Percentiles rank a stretch among this genome's conserved stretches.
Conservation (phyloP, 2,888 invertebrate species). For the Drosophila demipolita region DNA sequence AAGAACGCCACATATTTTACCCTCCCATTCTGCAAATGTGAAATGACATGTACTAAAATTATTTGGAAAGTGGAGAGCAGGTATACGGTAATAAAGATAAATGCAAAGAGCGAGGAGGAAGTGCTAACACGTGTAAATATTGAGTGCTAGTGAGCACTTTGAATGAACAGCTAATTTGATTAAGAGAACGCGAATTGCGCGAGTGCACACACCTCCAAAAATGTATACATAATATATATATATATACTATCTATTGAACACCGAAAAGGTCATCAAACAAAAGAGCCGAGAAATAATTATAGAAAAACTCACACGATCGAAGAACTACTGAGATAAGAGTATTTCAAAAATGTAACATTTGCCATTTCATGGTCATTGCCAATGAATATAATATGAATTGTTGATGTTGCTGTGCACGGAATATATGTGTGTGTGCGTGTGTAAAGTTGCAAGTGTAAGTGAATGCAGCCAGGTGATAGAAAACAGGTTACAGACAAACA, state of each 20-base stretch:
- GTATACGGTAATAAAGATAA: not conserved
- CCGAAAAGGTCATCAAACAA: conserved; percentile 73
- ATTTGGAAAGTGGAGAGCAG: conserved; percentile 36
- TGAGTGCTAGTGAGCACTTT: conserved; percentile 52
- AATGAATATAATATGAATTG: conserved; percentile 58
- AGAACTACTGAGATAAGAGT: conserved; percentile 28
- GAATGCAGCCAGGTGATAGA: conserved; percentile 57
- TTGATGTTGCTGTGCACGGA: conserved; percentile 37
- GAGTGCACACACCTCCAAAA: conserved; percentile 15
- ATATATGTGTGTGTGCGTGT: conserved; percentile 22
- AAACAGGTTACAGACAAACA: conserved; percentile 65
- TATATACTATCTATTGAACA: conserved; percentile 42
- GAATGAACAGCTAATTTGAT: conserved; percentile 44
- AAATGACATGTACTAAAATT: conserved; percentile 11
- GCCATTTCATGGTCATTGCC: conserved; percentile 79
- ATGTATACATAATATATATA: not conserved
- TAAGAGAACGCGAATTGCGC: conserved; percentile 27
- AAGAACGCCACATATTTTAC: conserved; percentile 29
- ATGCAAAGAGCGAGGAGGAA: conserved; percentile 8
- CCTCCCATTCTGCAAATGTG: not conserved
- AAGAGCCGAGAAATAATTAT: conserved; percentile 53
- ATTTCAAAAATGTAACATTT: conserved; percentile 47
- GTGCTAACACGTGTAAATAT: conserved; percentile 63
- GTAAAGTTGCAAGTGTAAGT: conserved; percentile 45
- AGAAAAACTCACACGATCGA: conserved; percentile 63